Percentiles rank a stretch among this genome's conserved stretches.
These are phyloP conservation scores for Habroteleia sp. DNA, from an alignment of 2,888 invertebrate species.

Conservation along the genomic window DNA sequence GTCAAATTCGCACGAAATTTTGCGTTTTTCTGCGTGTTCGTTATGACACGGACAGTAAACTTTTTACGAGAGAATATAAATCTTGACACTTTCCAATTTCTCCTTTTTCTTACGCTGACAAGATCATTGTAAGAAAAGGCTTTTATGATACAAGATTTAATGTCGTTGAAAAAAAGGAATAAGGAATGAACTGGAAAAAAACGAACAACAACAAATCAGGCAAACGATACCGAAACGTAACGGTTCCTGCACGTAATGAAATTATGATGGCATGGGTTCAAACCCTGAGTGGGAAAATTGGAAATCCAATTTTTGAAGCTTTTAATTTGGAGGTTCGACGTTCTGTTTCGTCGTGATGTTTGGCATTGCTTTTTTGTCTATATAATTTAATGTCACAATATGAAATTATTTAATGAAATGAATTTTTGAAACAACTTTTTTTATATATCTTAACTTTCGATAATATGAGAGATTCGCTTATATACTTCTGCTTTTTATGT, in stretches of 20 bases:
- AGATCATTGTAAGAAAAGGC: conserved; percentile 61
- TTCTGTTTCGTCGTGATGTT: no score
- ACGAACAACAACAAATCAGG: background rate
- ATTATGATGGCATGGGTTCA: background rate
- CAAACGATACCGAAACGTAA: background rate
- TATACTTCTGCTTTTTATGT: no score
- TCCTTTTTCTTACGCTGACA: conserved; percentile 59
- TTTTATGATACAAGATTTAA: conserved; percentile 63
- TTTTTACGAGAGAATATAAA: conserved; percentile 64
- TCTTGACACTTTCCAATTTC: conserved; percentile 65
- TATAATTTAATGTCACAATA: no score
- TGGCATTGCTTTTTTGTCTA: no score
- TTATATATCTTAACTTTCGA: no score
- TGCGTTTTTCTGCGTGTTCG: conserved; percentile 53
- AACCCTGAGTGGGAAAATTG: background rate
- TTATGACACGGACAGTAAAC: conserved; percentile 51
- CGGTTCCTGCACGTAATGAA: background rate
- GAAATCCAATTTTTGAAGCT: no score
- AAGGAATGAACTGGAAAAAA: conserved; percentile 9
- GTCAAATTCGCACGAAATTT: conserved; percentile 51
- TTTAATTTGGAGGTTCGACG: no score
- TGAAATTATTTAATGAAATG: no score
- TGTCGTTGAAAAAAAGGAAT: conserved; percentile 26
- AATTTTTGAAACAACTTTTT: no score
- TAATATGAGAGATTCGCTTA: no score